Percentiles rank a stretch among this genome's conserved stretches.
These are phyloP conservation scores for Solenopsis fugax DNA, from an alignment of 1,140 invertebrate genomes.

Conservation along the genomic window DNA sequence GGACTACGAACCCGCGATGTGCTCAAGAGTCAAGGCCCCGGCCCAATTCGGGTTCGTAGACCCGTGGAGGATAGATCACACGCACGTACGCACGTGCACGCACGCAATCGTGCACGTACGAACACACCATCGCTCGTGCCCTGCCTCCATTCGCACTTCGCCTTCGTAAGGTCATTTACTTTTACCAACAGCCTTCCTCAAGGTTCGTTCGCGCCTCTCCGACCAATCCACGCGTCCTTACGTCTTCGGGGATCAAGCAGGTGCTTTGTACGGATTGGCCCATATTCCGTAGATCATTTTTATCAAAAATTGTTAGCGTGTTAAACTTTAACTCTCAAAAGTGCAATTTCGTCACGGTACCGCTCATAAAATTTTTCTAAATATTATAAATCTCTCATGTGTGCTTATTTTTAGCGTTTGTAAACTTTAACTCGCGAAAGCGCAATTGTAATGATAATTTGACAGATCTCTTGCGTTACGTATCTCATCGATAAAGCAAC, in stretches of 20 bases:
- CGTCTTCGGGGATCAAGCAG: constrained; percentile 37
- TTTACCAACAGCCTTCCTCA: constrained; percentile 79
- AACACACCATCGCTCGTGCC: neutral
- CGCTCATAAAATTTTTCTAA: neutral
- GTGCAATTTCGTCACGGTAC: neutral
- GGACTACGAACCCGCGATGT: constrained; percentile 43
- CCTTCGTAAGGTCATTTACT: constrained; percentile 84
- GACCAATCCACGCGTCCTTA: constrained; percentile 41
- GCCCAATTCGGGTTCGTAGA: constrained; percentile 84
- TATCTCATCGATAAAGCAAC: neutral
- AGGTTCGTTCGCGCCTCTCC: constrained; percentile 49
- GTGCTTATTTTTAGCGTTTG: neutral
- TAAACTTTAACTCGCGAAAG: neutral
- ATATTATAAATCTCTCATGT: neutral
- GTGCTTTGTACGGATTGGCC: constrained; percentile 2
- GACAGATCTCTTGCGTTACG: neutral
- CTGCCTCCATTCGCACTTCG: constrained; percentile 37
- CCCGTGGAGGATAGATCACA: constrained; percentile 82
- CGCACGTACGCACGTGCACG: neutral
- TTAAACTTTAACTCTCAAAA: neutral
- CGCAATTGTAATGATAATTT: neutral
- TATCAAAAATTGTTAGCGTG: neutral
- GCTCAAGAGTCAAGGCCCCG: constrained; percentile 81
- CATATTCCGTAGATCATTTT: neutral
- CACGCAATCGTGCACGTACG: neutral